A percentile compares a stretch with the other conserved stretches of the same genome.
Conservation (phyloP, 2,888 invertebrate genomes). For the Bursaphelenchus okinawaensis region DNA sequence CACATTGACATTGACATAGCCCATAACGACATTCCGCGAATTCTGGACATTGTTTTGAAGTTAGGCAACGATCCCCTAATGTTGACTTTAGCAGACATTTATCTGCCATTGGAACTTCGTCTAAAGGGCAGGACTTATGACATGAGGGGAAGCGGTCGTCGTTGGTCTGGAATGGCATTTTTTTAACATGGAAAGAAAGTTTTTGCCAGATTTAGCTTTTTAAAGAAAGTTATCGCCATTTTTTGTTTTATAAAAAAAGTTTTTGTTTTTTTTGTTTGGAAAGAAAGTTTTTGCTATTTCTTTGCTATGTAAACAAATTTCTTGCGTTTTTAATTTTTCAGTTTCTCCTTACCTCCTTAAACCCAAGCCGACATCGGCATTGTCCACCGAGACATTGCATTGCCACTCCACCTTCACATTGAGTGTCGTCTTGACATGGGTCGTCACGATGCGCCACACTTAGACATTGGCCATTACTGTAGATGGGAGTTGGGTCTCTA, state of each 20-base stretch:
- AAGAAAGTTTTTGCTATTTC: not conserved
- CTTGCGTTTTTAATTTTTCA: not conserved
- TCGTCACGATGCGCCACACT: conserved; percentile 56
- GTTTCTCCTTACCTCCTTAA: conserved; percentile 34
- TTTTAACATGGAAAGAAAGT: no score
- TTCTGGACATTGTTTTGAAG: conserved; percentile 1
- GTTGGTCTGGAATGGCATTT: conserved; percentile 47
- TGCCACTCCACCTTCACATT: conserved; percentile 57
- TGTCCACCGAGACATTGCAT: conserved; percentile 50
- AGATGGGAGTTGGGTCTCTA: conserved; percentile 56
- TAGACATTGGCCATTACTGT: conserved; percentile 54
- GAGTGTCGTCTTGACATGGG: conserved; percentile 55
- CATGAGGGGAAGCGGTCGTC: conserved; percentile 56
- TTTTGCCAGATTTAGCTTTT: not conserved
- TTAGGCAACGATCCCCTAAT: conserved; percentile 31
- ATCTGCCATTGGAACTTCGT: conserved; percentile 33
- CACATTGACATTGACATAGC: conserved; percentile 53
- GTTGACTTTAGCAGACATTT: conserved; percentile 26
- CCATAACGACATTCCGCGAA: conserved; percentile 54
- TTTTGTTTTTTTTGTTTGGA: not conserved
- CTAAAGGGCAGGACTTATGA: conserved; percentile 41
- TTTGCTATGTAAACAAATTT: not conserved
- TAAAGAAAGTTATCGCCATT: not conserved
- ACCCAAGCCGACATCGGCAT: conserved; percentile 53
- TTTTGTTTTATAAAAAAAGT: not conserved